phyloP scores from a whole-genome alignment of 2,113 vertebrate genomes.

The Asarcornis scutulata region DNA sequence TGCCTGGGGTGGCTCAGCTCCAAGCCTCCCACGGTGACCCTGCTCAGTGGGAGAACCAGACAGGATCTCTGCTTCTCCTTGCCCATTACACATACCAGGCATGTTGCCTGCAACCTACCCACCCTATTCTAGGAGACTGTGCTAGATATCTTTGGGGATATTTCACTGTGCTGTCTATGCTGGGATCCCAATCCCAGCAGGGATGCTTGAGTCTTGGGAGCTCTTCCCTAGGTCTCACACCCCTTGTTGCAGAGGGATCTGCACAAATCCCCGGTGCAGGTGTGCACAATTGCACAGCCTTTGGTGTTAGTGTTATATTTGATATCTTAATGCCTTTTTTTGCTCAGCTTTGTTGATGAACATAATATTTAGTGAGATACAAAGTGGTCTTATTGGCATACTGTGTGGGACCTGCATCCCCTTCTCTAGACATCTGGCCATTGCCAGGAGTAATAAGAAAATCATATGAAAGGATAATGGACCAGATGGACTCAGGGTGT shows the following conservation, averaged over 20 bases:
- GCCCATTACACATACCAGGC: background rate
- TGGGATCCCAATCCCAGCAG: background rate
- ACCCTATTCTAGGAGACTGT: background rate
- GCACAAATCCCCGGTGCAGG: fast-evolving
- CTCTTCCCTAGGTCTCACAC: background rate
- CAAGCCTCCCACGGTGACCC: background rate
- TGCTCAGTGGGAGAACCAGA: background rate
- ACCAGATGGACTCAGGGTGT: slow-evolving; percentile 63
- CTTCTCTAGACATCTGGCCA: slow-evolving; percentile 54
- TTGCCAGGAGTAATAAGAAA: slow-evolving; percentile 54
- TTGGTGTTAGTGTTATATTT: background rate
- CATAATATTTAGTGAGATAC: slow-evolving; percentile 3
- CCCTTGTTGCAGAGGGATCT: background rate
- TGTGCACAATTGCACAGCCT: background rate
- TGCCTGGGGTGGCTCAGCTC: background rate
- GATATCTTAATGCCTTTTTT: background rate
- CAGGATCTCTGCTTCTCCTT: slow-evolving; percentile 3
- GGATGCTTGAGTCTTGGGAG: background rate
- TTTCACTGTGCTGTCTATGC: background rate
- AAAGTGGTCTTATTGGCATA: slow-evolving; percentile 5
- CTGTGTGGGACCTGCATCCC: background rate
- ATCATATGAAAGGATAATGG: slow-evolving; percentile 52
- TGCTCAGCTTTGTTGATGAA: background rate
- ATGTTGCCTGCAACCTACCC: background rate
- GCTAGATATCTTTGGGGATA: background rate